Evolutionary conservation across 1,140 invertebrate genomes (phyloP).

Genomic region (Drosophila pachea): DNA sequence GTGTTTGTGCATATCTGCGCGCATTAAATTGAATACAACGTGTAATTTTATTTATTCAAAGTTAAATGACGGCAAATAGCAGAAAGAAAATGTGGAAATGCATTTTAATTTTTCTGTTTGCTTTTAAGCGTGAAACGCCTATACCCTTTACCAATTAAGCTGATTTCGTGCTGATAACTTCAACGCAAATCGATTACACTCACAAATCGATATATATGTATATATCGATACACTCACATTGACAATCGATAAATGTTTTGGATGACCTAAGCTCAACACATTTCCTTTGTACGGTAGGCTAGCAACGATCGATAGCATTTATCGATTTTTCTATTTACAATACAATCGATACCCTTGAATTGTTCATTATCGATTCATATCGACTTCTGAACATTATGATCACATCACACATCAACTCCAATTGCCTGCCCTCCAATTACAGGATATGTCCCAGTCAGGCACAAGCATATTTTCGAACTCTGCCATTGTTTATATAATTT

Average conservation of each 20-base stretch:
- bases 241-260: not conserved
- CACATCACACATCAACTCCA: not conserved
- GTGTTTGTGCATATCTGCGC: slow-evolving; percentile 18
- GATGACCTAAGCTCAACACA: no score
- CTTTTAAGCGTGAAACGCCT: slow-evolving; percentile 61
- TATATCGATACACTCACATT: not conserved
- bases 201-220: no score
- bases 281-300: no score
- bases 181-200: not conserved
- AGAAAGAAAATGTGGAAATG: slow-evolving; percentile 53
- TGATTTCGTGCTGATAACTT: not conserved
- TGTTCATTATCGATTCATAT: no score
- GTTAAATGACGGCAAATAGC: slow-evolving; percentile 63
- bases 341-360: no score
- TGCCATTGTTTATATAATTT: slow-evolving; percentile 1
- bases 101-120: slow-evolving; percentile 50
- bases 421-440: not conserved
- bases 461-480: no score
- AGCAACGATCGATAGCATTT: no score
- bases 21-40: slow-evolving; percentile 65
- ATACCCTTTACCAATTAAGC: not conserved
- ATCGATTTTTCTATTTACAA: no score
- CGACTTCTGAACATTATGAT: no score
- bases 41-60: slow-evolving; percentile 73
- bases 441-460: not conserved